phyloP scores from a whole-genome alignment of 2,113 vertebrate genomes.

The Xiphophorus couchianus region DNA sequence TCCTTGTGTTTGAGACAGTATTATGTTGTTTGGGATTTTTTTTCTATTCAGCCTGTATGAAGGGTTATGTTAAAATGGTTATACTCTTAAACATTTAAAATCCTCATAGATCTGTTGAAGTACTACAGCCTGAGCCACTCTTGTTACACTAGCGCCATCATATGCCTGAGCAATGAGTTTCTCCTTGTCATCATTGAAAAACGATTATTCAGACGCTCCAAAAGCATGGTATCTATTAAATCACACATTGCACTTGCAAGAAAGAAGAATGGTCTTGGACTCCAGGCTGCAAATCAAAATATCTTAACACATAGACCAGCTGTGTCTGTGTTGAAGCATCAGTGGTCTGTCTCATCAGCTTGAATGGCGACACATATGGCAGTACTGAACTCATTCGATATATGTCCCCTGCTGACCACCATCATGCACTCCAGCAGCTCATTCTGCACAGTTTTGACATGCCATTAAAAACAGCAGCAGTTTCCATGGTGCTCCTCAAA shows the following conservation, averaged over 20 bases:
- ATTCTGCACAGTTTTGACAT: not conserved
- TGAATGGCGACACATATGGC: not conserved
- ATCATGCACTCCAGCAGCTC: slow-evolving; percentile 5
- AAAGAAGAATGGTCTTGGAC: not conserved
- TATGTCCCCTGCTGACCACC: not conserved
- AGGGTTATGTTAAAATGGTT: no score
- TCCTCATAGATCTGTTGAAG: not conserved
- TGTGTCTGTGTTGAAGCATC: not conserved
- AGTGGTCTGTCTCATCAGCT: not conserved
- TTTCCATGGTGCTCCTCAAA: not conserved
- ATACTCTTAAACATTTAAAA: not conserved
- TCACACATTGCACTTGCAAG: no score
- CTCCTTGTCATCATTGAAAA: not conserved
- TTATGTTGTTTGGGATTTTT: slow-evolving; percentile 8
- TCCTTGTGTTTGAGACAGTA: slow-evolving; percentile 10
- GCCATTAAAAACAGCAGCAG: not conserved
- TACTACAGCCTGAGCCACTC: not conserved
- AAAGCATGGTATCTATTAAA: not conserved
- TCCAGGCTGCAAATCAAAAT: not conserved
- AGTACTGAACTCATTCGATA: not conserved
- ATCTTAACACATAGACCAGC: not conserved
- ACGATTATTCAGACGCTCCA: not conserved
- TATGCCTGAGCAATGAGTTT: not conserved
- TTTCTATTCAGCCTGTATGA: not conserved
- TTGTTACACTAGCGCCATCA: not conserved